These are phyloP conservation scores for Gymnoscopelus microlampas DNA, from an alignment of 2,797 vertebrate genomes.

Conservation along the genomic window DNA sequence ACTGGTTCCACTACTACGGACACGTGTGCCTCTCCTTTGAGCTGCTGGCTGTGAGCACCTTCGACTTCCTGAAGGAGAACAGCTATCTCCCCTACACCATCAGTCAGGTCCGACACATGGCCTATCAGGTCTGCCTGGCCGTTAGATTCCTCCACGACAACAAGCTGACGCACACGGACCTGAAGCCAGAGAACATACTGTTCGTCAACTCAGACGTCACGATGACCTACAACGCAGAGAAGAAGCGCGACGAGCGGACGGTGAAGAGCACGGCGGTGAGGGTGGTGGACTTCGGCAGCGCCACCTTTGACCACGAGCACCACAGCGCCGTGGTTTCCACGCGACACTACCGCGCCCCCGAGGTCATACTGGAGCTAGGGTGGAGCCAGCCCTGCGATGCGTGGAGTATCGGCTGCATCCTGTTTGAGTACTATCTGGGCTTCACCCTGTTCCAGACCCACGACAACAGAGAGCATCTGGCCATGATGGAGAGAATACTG, in stretches of 20 bases:
- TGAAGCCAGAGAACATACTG: conserved; percentile 98
- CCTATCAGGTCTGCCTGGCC: no score
- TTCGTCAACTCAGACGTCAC: conserved; percentile 97
- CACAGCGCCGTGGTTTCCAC: conserved; percentile 99
- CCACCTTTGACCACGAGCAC: conserved; percentile 97
- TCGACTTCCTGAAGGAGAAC: no score
- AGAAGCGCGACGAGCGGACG: conserved; percentile 94
- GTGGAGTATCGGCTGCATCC: conserved; percentile 97
- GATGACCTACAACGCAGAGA: conserved; percentile 94
- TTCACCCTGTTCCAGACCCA: conserved; percentile 99
- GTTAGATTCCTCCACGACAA: conserved; percentile 90
- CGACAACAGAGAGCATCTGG: conserved; percentile 97
- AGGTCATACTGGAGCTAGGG: conserved; percentile 96
- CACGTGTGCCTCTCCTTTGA: no score
- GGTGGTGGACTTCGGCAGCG: conserved; percentile 97
- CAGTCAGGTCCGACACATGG: no score
- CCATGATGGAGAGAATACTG: conserved; percentile 98
- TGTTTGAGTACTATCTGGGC: conserved; percentile 98
- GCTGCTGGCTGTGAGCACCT: no score
- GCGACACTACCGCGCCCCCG: conserved; percentile 94
- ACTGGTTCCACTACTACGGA: no score
- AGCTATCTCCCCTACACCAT: no score
- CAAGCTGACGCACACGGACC: conserved; percentile 97
- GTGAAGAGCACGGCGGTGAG: conserved; percentile 93
- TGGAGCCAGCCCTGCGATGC: conserved; percentile 98